Conservation (phyloP, 64 coral and sea anemone genomes). For the Montipora foliosa region DNA sequence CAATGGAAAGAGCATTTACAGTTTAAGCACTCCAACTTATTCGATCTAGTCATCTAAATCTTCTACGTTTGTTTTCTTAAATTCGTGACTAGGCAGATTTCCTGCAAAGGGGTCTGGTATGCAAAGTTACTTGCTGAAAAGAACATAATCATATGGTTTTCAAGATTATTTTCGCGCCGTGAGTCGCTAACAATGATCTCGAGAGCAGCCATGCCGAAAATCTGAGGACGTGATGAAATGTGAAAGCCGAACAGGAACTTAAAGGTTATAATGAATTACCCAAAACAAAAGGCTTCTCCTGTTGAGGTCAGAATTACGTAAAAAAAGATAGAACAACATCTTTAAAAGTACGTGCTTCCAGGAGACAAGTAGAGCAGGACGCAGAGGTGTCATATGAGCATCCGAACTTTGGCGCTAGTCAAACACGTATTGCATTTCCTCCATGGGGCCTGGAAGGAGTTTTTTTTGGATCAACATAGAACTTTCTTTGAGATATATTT, state of each 20-base stretch:
- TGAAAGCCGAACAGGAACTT: conserved; percentile 17
- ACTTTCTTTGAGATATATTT: neutral
- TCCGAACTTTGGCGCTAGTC: conserved; percentile 9
- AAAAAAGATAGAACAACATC: neutral
- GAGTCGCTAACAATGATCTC: neutral
- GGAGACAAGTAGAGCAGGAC: neutral
- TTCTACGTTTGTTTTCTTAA: neutral
- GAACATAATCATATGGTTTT: neutral
- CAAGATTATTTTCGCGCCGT: neutral
- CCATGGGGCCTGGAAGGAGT: neutral
- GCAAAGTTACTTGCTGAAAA: neutral
- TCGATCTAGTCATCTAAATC: neutral
- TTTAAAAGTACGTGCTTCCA: conserved; percentile 32
- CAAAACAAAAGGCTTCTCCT: conserved; percentile 19
- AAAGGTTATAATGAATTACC: conserved; percentile 15
- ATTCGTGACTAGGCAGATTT: conserved; percentile 30
- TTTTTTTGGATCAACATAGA: neutral
- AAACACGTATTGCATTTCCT: neutral
- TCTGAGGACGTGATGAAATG: conserved; percentile 47
- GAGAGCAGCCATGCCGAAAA: conserved; percentile 19
- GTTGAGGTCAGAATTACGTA: conserved; percentile 40
- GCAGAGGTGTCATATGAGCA: neutral
- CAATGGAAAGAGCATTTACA: neutral
- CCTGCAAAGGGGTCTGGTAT: neutral
- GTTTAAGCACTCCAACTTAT: neutral